Evolutionary conservation across 1,140 invertebrate species (phyloP), one percentile per base, ranked within the genome.

Genomic region (Alviniconcha marisindica): DNA sequence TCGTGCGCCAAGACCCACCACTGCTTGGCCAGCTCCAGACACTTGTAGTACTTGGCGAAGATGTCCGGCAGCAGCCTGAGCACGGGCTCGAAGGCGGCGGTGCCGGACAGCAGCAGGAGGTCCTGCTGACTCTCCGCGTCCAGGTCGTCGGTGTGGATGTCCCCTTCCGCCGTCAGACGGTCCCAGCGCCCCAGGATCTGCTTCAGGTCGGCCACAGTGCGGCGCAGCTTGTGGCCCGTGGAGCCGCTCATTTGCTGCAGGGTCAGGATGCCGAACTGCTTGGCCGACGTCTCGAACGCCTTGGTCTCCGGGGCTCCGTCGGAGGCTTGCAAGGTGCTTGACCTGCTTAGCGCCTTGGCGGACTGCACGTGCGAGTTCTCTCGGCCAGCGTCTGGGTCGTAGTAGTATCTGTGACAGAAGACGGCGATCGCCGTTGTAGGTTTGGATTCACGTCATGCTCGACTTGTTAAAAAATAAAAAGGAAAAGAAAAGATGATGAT

Each of bases 31-130:
- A 90, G 86, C 60, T 89, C 87, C 24, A 90, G 79, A 24, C 86
- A 88, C 79, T 90, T 90, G 82, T 88, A 87, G 69, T 84, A 89
- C 84, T 89, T 89, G 38, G 86, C 85, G 84, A 90, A 90, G 40
- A 89, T 86, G 77, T 90, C 89, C 0, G 88, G 88, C 21, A 90
- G 66, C 10, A 90, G 82, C 24, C 89, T 48, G 10, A 90, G 66
- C 28, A 90, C 81, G 4, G 83, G 71, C 77, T 89, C 86, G 79
- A 87, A 87, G 36, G 74, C 54, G 24, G 79, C 78, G 12, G 51
- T 60, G 38, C 86, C 82, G 60, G 44, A 78, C 28, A 88, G 85
- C 63, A 86, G 84, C 56, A 85, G 73, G 3, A 90, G 66, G 63
- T 90, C 89, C 73, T 89, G 87, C 28, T 84, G 77, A 81, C 89